phyloP scores from a whole-genome alignment of 2,113 vertebrate species.

The Physeter macrocephalus region DNA sequence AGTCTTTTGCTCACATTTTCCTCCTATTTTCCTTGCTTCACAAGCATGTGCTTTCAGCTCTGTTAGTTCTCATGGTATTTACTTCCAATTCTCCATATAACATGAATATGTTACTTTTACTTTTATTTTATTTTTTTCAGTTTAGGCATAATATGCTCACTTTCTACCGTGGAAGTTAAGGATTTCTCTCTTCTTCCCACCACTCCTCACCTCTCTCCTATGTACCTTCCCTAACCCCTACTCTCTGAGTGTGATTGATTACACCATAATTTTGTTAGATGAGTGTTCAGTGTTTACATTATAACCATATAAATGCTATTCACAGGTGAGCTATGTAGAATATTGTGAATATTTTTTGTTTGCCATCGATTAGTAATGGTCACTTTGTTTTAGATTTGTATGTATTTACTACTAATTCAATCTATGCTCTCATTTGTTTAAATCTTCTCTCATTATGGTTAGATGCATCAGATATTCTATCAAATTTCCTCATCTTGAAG shows the following conservation, averaged over 20 bases:
- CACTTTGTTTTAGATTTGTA: not conserved
- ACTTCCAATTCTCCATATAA: not conserved
- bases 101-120: not conserved
- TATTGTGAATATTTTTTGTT: not conserved
- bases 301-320: not conserved
- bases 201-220: not conserved
- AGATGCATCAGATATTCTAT: not conserved
- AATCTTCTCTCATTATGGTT: conserved; percentile 17
- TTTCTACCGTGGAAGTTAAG: not conserved
- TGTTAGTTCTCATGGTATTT: not conserved
- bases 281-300: not conserved
- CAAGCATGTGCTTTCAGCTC: not conserved
- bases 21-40: not conserved
- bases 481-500: not conserved
- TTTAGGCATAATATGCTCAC: not conserved
- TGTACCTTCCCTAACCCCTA: not conserved
- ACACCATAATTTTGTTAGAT: not conserved
- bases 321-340: not conserved
- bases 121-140: conserved; percentile 26
- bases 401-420: not conserved
- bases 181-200: not conserved
- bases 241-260: not conserved
- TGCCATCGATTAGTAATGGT: not conserved
- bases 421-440: not conserved
- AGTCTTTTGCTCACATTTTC: not conserved